Base-by-base conservation (phyloP, 2,888 invertebrate genomes). In the Dexiosoma caninum region DNA sequence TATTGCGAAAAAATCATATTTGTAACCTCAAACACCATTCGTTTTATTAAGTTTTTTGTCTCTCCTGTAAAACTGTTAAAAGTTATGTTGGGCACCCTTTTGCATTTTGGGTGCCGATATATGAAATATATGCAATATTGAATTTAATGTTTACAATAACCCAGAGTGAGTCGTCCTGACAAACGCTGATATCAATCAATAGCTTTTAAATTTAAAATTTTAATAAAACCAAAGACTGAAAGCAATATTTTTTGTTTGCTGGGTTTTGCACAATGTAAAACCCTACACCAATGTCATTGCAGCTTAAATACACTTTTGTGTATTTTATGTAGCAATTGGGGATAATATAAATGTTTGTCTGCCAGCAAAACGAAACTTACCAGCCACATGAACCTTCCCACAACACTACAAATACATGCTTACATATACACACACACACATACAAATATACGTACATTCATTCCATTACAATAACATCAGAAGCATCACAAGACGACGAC, bases 401-500 rank as follows among this genome's bases (percentile, higher is more conserved):
- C 35, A 64, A 37, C 32, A 32, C 23, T 3, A n/a, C 35, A 27
- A 27, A 27, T n/a, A n/a, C n/a, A 46, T 30, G 44, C 8, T 19
- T 21, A 21, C 5, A 42, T n/a, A 37, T 2, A n/a, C 8, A 44
- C 8, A 44, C n/a, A 7, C 5, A 49, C 23, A n/a, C 23, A 40
- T 30, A 40, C 27, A 35, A n/a, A n/a, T n/a, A n/a, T n/a, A n/a
- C n/a, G n/a, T 57, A 32, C 32, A 59, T 70, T 1, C 9, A 74
- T 37, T 6, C 40, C 21, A 60, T 55, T 55, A 44, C 51, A 60
- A 76, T 44, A 60, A 49, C 59, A 67, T 67, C 44, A 51, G 42
- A 69, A 74, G 74, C 74, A 49, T 64, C 74, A 62, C 14, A 51
- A 42, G 12, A 66, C 51, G 51, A 53, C 16, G 37, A 35, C 51